Evolutionary conservation across 2,888 invertebrate species (phyloP).

Genomic region (Ophion slaviceki): DNA sequence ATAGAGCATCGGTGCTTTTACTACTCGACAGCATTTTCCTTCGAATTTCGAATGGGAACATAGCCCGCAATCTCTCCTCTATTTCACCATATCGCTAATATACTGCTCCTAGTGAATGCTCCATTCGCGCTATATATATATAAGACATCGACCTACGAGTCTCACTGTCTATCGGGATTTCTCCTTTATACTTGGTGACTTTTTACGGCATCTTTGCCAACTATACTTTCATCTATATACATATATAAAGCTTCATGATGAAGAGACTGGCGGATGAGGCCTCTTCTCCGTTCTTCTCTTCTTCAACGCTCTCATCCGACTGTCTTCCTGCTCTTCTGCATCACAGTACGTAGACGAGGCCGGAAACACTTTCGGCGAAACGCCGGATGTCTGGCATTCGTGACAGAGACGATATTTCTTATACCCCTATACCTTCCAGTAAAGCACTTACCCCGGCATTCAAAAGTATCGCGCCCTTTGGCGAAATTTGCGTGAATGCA

Average conservation of each 20-base stretch:
- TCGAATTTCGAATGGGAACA: slow-evolving; percentile 57
- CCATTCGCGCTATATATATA: slow-evolving; percentile 8
- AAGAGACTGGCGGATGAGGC: slow-evolving; percentile 29
- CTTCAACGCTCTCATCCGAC: slow-evolving; percentile 29
- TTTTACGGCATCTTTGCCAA: slow-evolving; percentile 23
- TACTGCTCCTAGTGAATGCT: slow-evolving; percentile 21
- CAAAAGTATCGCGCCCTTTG: slow-evolving; percentile 16
- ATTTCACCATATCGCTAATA: slow-evolving; percentile 28
- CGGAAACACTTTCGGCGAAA: slow-evolving; percentile 60
- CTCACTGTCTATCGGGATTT: slow-evolving; percentile 19
- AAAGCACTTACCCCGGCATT: slow-evolving; percentile 13
- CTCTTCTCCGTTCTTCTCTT: slow-evolving; percentile 16
- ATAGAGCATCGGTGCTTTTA: slow-evolving; percentile 67
- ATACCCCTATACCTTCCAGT: neutral
- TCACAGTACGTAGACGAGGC: slow-evolving; percentile 20
- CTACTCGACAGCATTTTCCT: slow-evolving; percentile 51
- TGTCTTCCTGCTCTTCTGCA: slow-evolving; percentile 36
- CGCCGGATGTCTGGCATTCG: slow-evolving; percentile 55
- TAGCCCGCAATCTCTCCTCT: slow-evolving; percentile 47
- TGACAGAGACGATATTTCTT: slow-evolving; percentile 12
- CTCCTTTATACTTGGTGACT: slow-evolving; percentile 32
- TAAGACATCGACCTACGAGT: slow-evolving; percentile 20
- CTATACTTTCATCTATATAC: neutral
- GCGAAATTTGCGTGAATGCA: neutral
- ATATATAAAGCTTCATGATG: neutral